Evolutionary conservation across 2,113 vertebrate genomes (phyloP), one percentile per base, ranked within the genome.

Genomic region (Mesembrinibis cayennensis): DNA sequence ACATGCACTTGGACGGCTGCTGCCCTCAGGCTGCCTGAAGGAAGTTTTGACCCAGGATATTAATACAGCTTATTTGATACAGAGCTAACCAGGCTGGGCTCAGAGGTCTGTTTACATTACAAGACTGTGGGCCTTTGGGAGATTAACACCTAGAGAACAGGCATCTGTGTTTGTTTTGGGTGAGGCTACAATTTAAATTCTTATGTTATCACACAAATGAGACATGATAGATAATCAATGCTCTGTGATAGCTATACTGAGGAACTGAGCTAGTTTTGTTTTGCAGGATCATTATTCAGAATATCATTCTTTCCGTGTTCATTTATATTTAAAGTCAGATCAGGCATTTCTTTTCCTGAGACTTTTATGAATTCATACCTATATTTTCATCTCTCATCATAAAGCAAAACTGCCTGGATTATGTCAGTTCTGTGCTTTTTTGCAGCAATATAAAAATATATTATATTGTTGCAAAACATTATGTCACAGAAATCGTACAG

Each of bases 201-300:
- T 98, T 98, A 98, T 72, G 96, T 98, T 98, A 98, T 98, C 98
- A 98, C 98, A 97, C 98, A 98, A 98, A 98, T 97, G 95, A 98
- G 95, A 98, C 97, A 69, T 96, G 98, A 99, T 98, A 97, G 98
- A 98, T 98, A 99, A 99, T 99, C 98, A 98, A 98, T 99, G 98
- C 96, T 98, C 98, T 98, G 98, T 98, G 98, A 99, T 98, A 98
- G 97, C 97, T 90, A 97, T 95, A 98, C 97, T 97, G 97, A 98
- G 78, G 95, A 98, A 98, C 98, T 97, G 98, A 98, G 98, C 98
- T 98, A 98, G 98, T 97, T 98, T 98, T 98, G 98, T 97, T 98
- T 98, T 97, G 97, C 93, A 97, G 97, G 98, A 97, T 96, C 94
- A 74, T 83, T 96, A 93, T 82, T 88, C 95, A 86, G 82, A 63